Evolutionary conservation across 1,140 invertebrate genomes (phyloP), one percentile per base, ranked within the genome.

Genomic region (Drosophila pectinifera): DNA sequence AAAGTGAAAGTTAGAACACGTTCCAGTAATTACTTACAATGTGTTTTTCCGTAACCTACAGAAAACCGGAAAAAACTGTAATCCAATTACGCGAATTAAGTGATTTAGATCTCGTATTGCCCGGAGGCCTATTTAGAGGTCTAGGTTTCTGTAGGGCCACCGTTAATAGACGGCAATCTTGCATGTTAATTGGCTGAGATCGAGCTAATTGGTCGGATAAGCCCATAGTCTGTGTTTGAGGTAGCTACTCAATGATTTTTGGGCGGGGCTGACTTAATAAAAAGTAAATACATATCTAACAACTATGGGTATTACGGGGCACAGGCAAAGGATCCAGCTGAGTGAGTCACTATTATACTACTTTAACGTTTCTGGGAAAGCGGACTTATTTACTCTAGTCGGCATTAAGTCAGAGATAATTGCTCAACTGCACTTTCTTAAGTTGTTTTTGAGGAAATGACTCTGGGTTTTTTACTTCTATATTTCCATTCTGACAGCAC

Each of bases 81-180:
- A 20, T 24, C 11, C 57, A 63, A 63, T 26, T 31, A 59, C 59
- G 18, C 8, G 34, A 43, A 22, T 18, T 41, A 31, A 41, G 38
- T 42, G 36, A 64, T 64, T 74, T 64, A 62, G 39, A 64, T 63
- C 43, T 74, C 31, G 22, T 53, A 65, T 41, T 16, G 39, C 18
- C 42, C 43, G 49, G 38, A 24, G 41, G 28, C 58, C 43, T 31
- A 57, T 75, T 57, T 42, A 55, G 51, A 43, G 70, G 59, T 64
- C 43, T 31, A n/a, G 70, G 38, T 45, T 61, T 67, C 39, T 41
- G 46, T 57, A 76, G 61, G 53, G 73, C 46, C 73, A 58, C 26
- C 26, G 46, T 28, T 74, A 58, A 76, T 76, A 67, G 24, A 34
- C 13, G 36, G 22, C 34, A 76, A 76, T 67, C 55, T 51, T n/a